Conservation (phyloP, 2,797 vertebrate species). For the Pyrocephalus nanus region DNA sequence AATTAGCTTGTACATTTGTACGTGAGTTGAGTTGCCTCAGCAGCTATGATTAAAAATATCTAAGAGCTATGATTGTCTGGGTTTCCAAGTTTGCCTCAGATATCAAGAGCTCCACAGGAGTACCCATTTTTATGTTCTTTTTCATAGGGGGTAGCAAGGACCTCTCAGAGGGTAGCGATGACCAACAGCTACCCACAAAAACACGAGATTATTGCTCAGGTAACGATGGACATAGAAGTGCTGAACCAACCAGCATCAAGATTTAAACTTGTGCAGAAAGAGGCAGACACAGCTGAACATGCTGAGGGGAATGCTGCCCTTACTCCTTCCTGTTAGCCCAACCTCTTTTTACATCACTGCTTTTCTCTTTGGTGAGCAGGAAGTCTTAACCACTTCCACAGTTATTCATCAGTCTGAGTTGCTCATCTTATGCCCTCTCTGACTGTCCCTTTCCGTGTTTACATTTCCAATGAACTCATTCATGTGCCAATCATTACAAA, state of each 20-base stretch:
- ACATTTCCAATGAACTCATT: not conserved
- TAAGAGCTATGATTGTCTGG: not conserved
- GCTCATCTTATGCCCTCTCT: not conserved
- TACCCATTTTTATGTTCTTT: not conserved
- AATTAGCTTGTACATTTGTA: not conserved
- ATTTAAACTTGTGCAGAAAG: not conserved
- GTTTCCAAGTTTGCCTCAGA: not conserved
- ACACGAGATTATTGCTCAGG: fast-evolving
- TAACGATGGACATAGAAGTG: not conserved
- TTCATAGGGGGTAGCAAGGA: not conserved
- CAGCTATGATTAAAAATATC: not conserved
- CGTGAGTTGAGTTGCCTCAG: not conserved
- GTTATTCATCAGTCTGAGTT: not conserved
- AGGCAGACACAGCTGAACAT: not conserved
- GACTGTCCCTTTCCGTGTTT: conserved; percentile 23
- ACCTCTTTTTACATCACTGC: not conserved
- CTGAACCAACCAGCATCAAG: not conserved
- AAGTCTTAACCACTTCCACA: not conserved
- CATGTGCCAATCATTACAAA: not conserved
- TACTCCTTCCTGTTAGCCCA: not conserved
- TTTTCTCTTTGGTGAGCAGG: not conserved
- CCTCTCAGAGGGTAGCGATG: not conserved
- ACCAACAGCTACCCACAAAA: not conserved
- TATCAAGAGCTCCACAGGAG: not conserved
- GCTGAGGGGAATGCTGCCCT: not conserved